Conservation (phyloP, 2,797 vertebrate genomes). For the Sebastes matsubarae region DNA sequence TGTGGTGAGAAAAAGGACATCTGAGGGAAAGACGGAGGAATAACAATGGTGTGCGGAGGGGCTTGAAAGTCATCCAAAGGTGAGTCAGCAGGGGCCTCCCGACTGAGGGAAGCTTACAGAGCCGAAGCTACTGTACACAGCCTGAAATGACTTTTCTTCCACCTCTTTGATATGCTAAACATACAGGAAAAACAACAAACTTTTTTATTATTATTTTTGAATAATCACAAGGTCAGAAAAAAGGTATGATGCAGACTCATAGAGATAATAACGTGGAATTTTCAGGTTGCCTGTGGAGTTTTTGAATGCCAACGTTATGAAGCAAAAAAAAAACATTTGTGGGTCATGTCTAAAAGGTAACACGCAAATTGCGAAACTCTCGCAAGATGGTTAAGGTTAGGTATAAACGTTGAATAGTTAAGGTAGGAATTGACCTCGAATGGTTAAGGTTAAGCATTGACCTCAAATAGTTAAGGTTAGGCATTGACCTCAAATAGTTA, state of each 20-base stretch:
- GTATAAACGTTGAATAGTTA: too few relatives aligned
- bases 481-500: too few relatives aligned
- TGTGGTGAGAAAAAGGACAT: slow-evolving; percentile 49
- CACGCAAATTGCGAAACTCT: too few relatives aligned
- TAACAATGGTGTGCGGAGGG: slow-evolving; percentile 47
- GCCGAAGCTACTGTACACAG: slow-evolving; percentile 7
- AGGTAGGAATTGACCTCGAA: too few relatives aligned
- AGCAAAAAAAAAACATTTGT: too few relatives aligned
- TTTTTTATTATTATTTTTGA: not conserved
- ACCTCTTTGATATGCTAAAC: slow-evolving; percentile 8
- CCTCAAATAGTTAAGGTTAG: accelerated
- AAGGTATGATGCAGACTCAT: not conserved
- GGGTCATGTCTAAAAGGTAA: too few relatives aligned
- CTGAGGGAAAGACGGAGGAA: slow-evolving; percentile 46
- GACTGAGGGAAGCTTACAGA: slow-evolving; percentile 29
- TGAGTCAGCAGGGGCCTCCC: slow-evolving; percentile 46
- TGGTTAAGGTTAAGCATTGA: too few relatives aligned
- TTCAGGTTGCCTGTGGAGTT: not conserved
- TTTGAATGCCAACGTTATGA: not conserved
- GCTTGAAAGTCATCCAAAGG: slow-evolving; percentile 72
- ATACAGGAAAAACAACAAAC: not conserved
- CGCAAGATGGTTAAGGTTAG: too few relatives aligned
- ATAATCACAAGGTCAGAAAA: not conserved
- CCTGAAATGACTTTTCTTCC: slow-evolving; percentile 3
- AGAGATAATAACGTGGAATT: not conserved